Base-by-base conservation (phyloP, 2,888 invertebrate species). In the Tribolium freemani region DNA sequence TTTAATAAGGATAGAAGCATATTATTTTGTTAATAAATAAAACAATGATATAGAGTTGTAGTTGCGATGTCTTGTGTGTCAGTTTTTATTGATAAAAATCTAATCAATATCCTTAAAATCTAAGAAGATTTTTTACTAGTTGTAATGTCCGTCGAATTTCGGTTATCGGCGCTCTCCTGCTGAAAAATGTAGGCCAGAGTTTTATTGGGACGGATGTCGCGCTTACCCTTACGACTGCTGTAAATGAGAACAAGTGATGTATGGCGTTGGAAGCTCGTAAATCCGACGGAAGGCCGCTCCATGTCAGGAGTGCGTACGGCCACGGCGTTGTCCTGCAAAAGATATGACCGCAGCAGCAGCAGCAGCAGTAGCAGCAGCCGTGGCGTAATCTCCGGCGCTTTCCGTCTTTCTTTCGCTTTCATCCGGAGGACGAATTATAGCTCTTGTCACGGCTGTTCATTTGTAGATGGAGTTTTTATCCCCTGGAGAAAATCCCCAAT, bases 371-470 rank as follows among this genome's bases (percentile, higher is more conserved):
- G 60, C 81, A 79, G 77, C 78, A 80, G 73, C 79, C 78, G 76
- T 76, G 77, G 77, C 77, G 81, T 83, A 82, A 82, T 82, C 82
- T 82, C 81, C 75, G 73, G 77, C 76, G 75, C 76, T 76, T 78
- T 78, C 80, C 79, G 82, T 83, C 83, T 84, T 84, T 83, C 84
- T 83, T 83, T 83, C 82, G 82, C 84, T 83, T 84, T 84, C 84
- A 83, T 84, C 84, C 85, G 84, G 83, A 84, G 86, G 87, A 88
- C 89, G 89, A 90, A 90, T 90, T 90, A 90, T 90, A 89, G 90
- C 90, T 89, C 90, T 90, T 90, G 90, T 90, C 90, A 90, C 90
- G 90, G 89, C 88, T 90, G 90, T 90, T 90, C 90, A 90, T 90
- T 90, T 90, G 90, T 90, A 90, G 90, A 90, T 90, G 90, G 90